Conservation (phyloP, 2,113 vertebrate species). For the Corvus moneduloides region DNA sequence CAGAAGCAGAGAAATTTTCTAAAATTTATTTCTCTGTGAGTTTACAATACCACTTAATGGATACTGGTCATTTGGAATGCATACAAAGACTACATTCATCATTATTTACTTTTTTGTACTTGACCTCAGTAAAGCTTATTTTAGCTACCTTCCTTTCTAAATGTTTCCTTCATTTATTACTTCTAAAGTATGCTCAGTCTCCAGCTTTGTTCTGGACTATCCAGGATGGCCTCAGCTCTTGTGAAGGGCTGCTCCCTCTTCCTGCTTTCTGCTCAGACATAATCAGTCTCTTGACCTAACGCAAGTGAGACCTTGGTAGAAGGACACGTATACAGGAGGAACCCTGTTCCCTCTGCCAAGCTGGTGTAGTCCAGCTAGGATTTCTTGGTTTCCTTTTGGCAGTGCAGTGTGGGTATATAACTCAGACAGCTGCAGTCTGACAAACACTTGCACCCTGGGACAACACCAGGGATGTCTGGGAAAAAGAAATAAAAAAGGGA, state of each 20-base stretch:
- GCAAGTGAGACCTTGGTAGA: background rate
- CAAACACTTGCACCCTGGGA: background rate
- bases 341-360: background rate
- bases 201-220: background rate
- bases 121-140: background rate
- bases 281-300: background rate
- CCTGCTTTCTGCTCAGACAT: background rate
- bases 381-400: background rate
- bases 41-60: background rate
- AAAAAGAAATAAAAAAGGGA: background rate
- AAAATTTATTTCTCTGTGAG: background rate
- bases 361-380: background rate
- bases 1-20: background rate
- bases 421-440: background rate
- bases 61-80: background rate
- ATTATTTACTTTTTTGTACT: background rate
- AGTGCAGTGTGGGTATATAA: background rate
- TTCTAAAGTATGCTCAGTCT: background rate
- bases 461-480: background rate
- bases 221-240: background rate
- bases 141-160: background rate
- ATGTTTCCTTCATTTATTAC: background rate
- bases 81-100: background rate
- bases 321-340: accelerated
- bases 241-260: background rate